A percentile compares a stretch with the other conserved stretches of the same genome.
Evolutionary conservation across 2,888 invertebrate species (phyloP).

Genomic region (Ochropacha duplaris): DNA sequence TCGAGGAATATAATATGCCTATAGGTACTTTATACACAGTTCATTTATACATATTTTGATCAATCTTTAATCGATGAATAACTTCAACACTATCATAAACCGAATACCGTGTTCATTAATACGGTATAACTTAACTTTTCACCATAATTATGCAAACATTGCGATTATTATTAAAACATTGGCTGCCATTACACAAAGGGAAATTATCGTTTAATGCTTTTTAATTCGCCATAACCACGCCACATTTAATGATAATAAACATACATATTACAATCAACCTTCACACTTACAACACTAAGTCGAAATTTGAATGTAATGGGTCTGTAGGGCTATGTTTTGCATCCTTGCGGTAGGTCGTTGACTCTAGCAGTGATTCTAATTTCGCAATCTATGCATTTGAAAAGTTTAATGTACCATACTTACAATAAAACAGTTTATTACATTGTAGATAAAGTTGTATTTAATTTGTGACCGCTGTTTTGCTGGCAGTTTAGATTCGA

Average conservation of each 20-base stretch:
- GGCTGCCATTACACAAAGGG: neutral
- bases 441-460: neutral
- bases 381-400: conserved; percentile 40
- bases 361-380: conserved; percentile 29
- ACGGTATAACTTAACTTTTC: neutral
- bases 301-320: neutral
- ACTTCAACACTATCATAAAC: neutral
- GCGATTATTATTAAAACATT: neutral
- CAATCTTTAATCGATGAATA: neutral
- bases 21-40: neutral
- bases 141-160: neutral
- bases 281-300: neutral
- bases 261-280: neutral
- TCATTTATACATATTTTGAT: neutral
- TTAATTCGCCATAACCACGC: neutral
- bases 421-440: neutral
- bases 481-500: neutral
- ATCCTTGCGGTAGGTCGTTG: conserved; percentile 65
- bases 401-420: neutral
- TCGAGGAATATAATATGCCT: too few relatives aligned
- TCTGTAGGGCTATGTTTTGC: neutral
- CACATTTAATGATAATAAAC: neutral
- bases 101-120: neutral
- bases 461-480: neutral
- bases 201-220: neutral